Percentiles rank a stretch among this genome's conserved stretches.
Conservation (phyloP, 2,113 vertebrate species). For the Apteryx mantelli region DNA sequence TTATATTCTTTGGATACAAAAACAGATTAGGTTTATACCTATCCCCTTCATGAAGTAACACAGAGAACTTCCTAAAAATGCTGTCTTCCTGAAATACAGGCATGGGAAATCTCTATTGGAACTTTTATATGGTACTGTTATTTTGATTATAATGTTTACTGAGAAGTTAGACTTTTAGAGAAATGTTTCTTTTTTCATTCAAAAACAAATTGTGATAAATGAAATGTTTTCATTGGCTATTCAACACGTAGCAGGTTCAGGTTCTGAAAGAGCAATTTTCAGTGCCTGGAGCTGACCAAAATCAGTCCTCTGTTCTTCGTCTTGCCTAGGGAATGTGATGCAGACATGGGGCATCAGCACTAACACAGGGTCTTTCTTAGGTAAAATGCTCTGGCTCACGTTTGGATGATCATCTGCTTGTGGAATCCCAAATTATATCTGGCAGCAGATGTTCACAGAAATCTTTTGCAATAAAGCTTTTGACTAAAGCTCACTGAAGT, state of each 20-base stretch:
- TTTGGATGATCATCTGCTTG: not conserved
- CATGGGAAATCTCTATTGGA: not conserved
- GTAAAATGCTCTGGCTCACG: not conserved
- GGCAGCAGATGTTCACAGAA: not conserved
- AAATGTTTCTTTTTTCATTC: not conserved
- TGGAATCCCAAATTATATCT: not conserved
- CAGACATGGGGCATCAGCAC: not conserved
- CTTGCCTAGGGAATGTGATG: not conserved
- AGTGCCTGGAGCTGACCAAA: fast-evolving
- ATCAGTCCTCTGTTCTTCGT: not conserved
- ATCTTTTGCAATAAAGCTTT: not conserved
- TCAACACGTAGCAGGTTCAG: not conserved
- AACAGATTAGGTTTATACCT: constrained; percentile 17
- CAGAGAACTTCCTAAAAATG: not conserved
- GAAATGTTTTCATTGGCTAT: not conserved
- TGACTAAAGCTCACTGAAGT: not conserved
- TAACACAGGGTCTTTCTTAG: not conserved
- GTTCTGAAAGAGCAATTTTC: not conserved
- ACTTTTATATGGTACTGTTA: not conserved
- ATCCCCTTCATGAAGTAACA: not conserved
- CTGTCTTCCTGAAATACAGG: not conserved
- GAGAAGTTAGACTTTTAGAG: not conserved
- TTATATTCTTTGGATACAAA: constrained; percentile 27
- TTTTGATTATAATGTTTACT: not conserved
- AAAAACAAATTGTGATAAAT: not conserved